A percentile compares a stretch with the other conserved stretches of the same genome.
phyloP scores from a whole-genome alignment of 2,888 invertebrate genomes.

The Atethmia centrago region DNA sequence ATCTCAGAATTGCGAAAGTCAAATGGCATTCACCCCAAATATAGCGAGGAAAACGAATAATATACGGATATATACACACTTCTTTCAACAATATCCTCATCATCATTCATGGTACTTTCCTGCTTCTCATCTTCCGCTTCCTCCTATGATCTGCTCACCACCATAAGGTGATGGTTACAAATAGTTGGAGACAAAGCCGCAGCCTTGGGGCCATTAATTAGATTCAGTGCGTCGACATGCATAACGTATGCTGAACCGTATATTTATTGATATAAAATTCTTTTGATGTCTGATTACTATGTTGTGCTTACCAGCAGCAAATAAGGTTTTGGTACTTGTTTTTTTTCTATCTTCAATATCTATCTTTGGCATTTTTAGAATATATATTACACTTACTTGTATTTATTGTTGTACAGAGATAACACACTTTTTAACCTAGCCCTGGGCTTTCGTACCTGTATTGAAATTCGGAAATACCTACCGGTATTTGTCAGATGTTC shows the following conservation, averaged over 20 bases:
- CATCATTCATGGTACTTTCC: slow-evolving; percentile 10
- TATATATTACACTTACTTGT: background rate
- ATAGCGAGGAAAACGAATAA: background rate
- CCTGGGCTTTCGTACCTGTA: background rate
- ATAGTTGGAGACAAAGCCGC: slow-evolving; percentile 82
- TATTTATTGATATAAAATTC: slow-evolving; percentile 44
- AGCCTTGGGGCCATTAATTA: slow-evolving; percentile 86
- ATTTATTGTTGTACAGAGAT: too few relatives aligned
- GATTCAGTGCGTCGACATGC: slow-evolving; percentile 82
- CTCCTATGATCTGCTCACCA: slow-evolving; percentile 46
- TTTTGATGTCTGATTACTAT: slow-evolving; percentile 32
- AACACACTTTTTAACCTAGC: background rate
- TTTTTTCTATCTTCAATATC: background rate
- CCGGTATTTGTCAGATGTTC: background rate
- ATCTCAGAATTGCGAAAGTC: background rate
- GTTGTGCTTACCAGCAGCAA: background rate
- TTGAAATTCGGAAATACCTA: background rate
- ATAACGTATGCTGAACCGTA: slow-evolving; percentile 68
- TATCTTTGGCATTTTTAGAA: background rate
- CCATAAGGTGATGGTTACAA: slow-evolving; percentile 77
- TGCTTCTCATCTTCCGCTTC: slow-evolving; percentile 37
- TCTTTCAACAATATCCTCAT: slow-evolving; percentile 29
- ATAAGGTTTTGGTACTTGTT: background rate
- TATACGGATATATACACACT: background rate
- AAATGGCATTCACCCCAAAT: background rate